These are phyloP conservation scores for Acrocera orbiculus DNA, from an alignment of 2,888 invertebrate species.

Conservation along the genomic window DNA sequence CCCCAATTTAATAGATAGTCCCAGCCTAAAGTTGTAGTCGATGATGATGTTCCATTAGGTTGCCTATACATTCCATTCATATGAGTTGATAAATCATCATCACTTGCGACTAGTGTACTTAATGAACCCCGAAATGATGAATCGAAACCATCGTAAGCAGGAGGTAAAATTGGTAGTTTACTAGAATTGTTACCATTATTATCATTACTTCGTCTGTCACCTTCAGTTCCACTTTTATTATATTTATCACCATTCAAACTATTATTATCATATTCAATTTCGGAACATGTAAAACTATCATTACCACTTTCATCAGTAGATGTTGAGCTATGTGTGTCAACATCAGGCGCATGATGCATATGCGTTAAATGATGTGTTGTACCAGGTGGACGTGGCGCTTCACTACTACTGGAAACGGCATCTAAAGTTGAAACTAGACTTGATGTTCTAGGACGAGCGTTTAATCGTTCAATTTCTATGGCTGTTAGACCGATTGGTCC, in stretches of 20 bases:
- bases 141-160: constrained; percentile 79
- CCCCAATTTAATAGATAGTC: constrained; percentile 93
- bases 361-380: constrained; percentile 51
- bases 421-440: constrained; percentile 84
- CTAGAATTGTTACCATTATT: constrained; percentile 34
- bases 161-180: constrained; percentile 52
- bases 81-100: constrained; percentile 73
- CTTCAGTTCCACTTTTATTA: constrained; percentile 43
- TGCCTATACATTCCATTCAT: constrained; percentile 66
- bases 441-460: constrained; percentile 71
- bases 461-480: constrained; percentile 82
- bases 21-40: constrained; percentile 71
- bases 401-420: constrained; percentile 82
- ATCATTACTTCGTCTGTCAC: constrained; percentile 37
- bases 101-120: constrained; percentile 84
- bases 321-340: constrained; percentile 57
- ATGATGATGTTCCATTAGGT: constrained; percentile 55
- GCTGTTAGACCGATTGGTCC: constrained; percentile 72
- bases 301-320: constrained; percentile 88
- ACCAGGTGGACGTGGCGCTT: constrained; percentile 51
- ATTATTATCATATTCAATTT: constrained; percentile 91
- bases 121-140: constrained; percentile 87
- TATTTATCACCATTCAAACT: constrained; percentile 65
- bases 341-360: constrained; percentile 54
- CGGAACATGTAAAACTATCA: constrained; percentile 95